Conservation (phyloP, 2,113 vertebrate species). For the Phodopus roborovskii region DNA sequence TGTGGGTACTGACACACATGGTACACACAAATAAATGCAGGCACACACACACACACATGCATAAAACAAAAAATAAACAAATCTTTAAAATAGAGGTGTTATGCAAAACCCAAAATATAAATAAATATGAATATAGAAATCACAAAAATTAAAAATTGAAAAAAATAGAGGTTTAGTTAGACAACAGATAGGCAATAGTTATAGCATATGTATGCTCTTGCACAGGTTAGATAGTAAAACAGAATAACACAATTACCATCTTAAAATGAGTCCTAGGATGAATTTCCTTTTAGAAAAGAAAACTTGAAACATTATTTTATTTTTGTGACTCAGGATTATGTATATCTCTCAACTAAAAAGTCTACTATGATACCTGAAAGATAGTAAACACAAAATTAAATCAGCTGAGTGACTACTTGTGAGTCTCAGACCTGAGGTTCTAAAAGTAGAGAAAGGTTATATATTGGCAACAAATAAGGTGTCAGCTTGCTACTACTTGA, state of each 20-base stretch:
- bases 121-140: not conserved
- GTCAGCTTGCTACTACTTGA: not conserved
- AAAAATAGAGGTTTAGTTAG: not conserved
- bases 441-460: not conserved
- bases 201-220: not conserved
- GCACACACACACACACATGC: not conserved
- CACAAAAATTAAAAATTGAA: not conserved
- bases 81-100: not conserved
- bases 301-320: not conserved
- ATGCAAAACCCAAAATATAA: not conserved
- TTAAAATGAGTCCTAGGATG: not conserved
- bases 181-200: not conserved
- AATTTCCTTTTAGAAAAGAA: not conserved
- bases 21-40: not conserved
- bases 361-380: not conserved
- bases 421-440: conserved; percentile 6
- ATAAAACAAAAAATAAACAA: not conserved
- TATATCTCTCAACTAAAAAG: not conserved
- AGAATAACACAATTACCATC: conserved; percentile 27
- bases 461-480: not conserved
- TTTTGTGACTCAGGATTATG: not conserved
- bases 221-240: not conserved
- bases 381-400: not conserved
- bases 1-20: not conserved
- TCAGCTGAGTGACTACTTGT: not conserved